These are phyloP conservation scores for Chiroxiphia lanceolata DNA, from an alignment of 2,797 vertebrate genomes.

Conservation along the genomic window DNA sequence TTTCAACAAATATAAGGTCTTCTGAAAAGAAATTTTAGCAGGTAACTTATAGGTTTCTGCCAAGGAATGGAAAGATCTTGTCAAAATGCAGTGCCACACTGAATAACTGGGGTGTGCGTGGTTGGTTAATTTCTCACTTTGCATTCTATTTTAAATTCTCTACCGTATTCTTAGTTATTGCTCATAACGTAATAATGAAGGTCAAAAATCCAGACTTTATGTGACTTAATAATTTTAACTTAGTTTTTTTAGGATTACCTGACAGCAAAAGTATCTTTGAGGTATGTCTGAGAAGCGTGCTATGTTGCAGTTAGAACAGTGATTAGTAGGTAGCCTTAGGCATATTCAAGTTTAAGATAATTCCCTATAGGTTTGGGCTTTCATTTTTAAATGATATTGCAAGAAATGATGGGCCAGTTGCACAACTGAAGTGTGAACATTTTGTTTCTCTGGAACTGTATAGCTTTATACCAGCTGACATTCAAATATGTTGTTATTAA, in stretches of 20 bases:
- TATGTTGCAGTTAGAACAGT: background rate
- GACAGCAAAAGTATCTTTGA: background rate
- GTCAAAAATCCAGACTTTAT: background rate
- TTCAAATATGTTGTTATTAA: slow-evolving; percentile 43
- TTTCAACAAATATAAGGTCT: background rate
- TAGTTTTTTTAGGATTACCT: background rate
- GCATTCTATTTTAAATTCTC: background rate
- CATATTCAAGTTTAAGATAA: background rate
- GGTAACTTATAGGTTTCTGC: background rate
- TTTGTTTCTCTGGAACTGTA: slow-evolving; percentile 6
- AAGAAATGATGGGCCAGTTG: background rate
- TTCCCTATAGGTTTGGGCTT: background rate
- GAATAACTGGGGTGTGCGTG: background rate
- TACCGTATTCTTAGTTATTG: background rate
- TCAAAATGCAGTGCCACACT: background rate
- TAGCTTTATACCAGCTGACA: slow-evolving; percentile 23
- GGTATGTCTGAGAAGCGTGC: background rate
- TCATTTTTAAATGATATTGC: background rate
- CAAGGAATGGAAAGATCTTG: background rate
- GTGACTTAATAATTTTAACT: background rate
- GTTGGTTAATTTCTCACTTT: background rate
- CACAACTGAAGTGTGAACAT: background rate
- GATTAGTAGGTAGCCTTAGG: background rate
- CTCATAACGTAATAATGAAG: background rate
- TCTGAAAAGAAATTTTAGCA: background rate